Evolutionary conservation across 2,113 vertebrate genomes (phyloP).

Genomic region (Drymodes brunneopygia): DNA sequence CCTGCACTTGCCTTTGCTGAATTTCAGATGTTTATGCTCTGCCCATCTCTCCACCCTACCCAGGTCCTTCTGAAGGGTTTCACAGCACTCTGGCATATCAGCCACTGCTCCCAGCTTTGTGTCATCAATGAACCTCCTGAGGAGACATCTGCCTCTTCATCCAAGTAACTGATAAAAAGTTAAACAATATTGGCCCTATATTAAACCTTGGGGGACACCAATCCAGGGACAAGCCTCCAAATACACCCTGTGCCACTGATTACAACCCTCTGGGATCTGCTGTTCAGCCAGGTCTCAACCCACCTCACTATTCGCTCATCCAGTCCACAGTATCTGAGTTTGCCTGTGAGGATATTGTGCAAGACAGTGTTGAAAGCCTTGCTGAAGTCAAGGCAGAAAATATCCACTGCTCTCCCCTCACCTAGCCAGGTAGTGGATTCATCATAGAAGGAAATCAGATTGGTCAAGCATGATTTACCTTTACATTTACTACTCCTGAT

Average conservation of each 20-base stretch:
- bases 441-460: background rate
- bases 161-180: background rate
- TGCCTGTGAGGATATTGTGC: rapidly evolving
- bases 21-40: background rate
- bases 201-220: background rate
- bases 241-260: too few relatives aligned
- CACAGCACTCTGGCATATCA: background rate
- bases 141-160: background rate
- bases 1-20: background rate
- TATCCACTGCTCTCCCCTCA: background rate
- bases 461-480: background rate
- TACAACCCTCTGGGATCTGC: background rate
- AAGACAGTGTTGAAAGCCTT: background rate
- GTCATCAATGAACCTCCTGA: background rate
- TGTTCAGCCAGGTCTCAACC: background rate
- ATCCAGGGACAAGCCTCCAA: background rate
- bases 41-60: background rate
- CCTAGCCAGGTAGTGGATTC: background rate
- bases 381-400: background rate
- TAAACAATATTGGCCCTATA: background rate
- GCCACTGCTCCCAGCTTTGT: background rate
- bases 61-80: background rate
- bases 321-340: rapidly evolving
- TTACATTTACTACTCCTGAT: background rate
- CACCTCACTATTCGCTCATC: background rate